Conservation (phyloP, 1,140 invertebrate species). For the Goniozus legneri region DNA sequence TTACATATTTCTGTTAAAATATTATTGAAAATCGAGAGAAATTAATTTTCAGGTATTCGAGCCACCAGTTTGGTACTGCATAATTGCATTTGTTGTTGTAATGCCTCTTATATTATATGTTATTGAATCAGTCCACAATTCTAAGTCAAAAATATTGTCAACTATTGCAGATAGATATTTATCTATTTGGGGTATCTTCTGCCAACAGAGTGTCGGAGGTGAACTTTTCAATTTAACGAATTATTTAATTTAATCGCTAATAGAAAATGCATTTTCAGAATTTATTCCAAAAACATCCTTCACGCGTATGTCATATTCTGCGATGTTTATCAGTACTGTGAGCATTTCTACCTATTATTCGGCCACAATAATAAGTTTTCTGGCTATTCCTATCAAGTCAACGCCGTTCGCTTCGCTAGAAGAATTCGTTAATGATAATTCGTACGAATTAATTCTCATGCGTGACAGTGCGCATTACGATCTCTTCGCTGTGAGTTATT, state of each 20-base stretch:
- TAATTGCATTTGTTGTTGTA: not conserved
- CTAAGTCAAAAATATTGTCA: no score
- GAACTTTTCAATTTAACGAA: no score
- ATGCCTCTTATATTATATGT: not conserved
- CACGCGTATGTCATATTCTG: constrained; percentile 15
- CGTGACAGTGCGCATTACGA: constrained; percentile 18
- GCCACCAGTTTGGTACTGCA: not conserved
- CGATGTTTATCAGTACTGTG: constrained; percentile 8
- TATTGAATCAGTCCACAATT: no score
- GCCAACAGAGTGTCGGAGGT: no score
- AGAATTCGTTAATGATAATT: constrained; percentile 21
- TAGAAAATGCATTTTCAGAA: constrained; percentile 12
- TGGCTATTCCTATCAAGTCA: constrained; percentile 12
- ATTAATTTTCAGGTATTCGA: not conserved
- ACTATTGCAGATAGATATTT: no score
- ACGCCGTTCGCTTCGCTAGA: constrained; percentile 22
- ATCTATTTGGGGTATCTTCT: no score
- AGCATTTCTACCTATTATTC: constrained; percentile 17
- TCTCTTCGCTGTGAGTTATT: no score
- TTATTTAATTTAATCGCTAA: no score
- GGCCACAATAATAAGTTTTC: constrained; percentile 23
- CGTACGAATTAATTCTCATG: constrained; percentile 18
- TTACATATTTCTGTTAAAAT: no score
- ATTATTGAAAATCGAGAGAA: no score
- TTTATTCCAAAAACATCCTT: constrained; percentile 16